Percentiles rank a stretch among this genome's conserved stretches.
phyloP scores from a whole-genome alignment of 2,888 invertebrate genomes.

The Hirtodrosophila trivittata region DNA sequence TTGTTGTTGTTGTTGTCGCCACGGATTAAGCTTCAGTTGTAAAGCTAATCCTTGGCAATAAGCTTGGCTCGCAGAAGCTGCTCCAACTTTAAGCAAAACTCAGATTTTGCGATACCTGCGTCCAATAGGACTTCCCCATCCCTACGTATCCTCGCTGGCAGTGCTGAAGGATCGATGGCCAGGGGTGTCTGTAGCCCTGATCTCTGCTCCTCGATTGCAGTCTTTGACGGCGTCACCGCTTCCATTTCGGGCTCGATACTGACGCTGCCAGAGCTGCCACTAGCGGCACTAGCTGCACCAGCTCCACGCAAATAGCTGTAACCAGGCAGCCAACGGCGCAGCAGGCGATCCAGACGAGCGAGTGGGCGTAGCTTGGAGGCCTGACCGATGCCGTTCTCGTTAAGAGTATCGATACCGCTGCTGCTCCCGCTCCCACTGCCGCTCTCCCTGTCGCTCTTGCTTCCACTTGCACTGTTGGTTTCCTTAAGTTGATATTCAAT shows the following conservation, averaged over 20 bases:
- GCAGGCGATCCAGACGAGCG: constrained; percentile 47
- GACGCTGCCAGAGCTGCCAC: background rate
- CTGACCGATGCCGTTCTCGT: constrained; percentile 16
- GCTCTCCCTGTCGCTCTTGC: no score
- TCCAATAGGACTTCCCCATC: constrained; percentile 50
- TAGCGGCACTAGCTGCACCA: background rate
- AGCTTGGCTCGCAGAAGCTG: constrained; percentile 50
- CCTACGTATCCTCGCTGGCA: constrained; percentile 11
- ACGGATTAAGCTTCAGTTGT: no score
- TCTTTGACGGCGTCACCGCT: background rate
- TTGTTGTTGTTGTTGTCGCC: background rate
- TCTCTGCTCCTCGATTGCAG: background rate
- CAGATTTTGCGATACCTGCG: constrained; percentile 62
- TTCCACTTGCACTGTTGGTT: background rate
- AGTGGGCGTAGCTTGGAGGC: constrained; percentile 23
- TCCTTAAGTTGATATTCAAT: background rate
- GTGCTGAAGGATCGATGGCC: constrained; percentile 12
- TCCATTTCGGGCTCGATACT: background rate
- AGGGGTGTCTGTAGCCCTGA: background rate
- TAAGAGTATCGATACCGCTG: background rate
- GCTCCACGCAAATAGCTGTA: constrained; percentile 49
- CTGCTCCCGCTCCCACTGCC: no score
- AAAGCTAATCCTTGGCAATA: constrained; percentile 24
- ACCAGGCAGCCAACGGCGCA: constrained; percentile 63
- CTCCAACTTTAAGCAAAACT: constrained; percentile 58